phyloP scores from a whole-genome alignment of 2,113 vertebrate genomes.

The Pandion haliaetus region DNA sequence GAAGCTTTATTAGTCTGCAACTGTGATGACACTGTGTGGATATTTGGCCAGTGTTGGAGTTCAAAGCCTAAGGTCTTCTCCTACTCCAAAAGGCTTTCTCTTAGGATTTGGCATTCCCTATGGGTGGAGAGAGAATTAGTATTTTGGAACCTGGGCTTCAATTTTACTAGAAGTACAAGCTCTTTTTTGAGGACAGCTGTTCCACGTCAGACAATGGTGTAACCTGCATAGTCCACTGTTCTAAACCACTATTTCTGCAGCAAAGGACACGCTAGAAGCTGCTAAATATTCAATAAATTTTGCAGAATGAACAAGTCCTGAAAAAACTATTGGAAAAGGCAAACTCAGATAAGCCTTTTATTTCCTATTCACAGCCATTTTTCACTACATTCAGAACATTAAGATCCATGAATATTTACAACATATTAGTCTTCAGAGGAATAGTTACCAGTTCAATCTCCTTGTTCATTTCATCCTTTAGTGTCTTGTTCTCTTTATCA shows the following conservation, averaged over 20 bases:
- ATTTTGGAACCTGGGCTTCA: background rate
- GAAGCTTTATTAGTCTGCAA: background rate
- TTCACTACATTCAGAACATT: background rate
- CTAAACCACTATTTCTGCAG: background rate
- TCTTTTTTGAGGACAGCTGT: background rate
- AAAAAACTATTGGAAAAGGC: background rate
- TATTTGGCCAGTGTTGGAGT: background rate
- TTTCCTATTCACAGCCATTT: background rate
- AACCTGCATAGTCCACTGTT: background rate
- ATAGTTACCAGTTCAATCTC: slow-evolving; percentile 79
- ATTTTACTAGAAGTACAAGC: background rate
- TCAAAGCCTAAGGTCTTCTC: background rate
- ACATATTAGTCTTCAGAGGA: background rate
- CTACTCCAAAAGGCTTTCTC: background rate
- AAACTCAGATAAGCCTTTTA: background rate
- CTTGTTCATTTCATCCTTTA: slow-evolving; percentile 78
- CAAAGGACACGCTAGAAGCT: background rate
- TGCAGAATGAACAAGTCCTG: background rate
- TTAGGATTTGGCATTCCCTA: background rate
- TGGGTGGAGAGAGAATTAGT: background rate
- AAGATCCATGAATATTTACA: background rate
- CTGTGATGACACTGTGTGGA: background rate
- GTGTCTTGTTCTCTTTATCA: slow-evolving; percentile 75
- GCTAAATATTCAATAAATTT: background rate
- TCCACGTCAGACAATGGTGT: background rate